These are phyloP conservation scores for Pogonus chalceus DNA, from an alignment of 1,140 invertebrate species.

Conservation along the genomic window DNA sequence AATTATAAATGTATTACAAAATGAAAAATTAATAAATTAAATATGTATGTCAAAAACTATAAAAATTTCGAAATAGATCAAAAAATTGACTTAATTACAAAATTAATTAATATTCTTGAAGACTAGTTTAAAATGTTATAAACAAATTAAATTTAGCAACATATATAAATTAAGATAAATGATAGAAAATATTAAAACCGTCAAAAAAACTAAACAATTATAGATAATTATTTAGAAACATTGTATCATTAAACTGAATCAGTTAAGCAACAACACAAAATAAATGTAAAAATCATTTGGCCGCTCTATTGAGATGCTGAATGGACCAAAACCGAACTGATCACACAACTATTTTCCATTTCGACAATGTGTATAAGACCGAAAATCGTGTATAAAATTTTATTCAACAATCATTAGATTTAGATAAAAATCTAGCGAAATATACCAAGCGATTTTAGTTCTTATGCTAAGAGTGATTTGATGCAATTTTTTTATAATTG, in stretches of 20 bases:
- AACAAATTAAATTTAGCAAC: not conserved
- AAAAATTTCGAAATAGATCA: too few species aligned
- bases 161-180: not conserved
- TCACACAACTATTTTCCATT: not conserved
- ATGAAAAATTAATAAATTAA: too few species aligned
- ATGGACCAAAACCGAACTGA: not conserved
- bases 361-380: not conserved
- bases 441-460: not conserved
- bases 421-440: not conserved
- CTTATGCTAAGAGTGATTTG: not conserved
- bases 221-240: not conserved
- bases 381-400: not conserved
- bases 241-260: not conserved
- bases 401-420: not conserved
- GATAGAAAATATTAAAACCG: not conserved
- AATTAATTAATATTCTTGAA: too few species aligned
- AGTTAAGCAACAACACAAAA: not conserved
- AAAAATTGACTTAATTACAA: too few species aligned
- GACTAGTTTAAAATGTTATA: too few species aligned
- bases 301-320: not conserved
- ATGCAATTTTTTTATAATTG: constrained; percentile 8
- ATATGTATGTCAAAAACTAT: too few species aligned
- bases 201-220: not conserved
- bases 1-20: too few species aligned
- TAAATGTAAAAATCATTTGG: not conserved